Evolutionary conservation across 2,888 invertebrate genomes (phyloP).

Genomic region (Phalera bucephala): DNA sequence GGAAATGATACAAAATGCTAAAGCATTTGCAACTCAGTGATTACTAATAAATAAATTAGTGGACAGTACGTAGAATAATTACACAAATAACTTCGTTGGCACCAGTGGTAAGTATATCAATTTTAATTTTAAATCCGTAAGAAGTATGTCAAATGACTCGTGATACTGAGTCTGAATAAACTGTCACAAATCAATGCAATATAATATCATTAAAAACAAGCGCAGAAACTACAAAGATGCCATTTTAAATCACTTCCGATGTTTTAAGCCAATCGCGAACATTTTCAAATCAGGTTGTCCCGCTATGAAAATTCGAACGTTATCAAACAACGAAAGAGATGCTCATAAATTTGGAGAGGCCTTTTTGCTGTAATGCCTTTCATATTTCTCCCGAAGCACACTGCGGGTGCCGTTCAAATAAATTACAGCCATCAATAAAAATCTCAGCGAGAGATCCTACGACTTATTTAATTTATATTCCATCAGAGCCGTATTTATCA

Average conservation of each 20-base stretch:
- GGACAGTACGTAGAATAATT: too few relatives aligned
- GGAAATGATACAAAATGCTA: too few relatives aligned
- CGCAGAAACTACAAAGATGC: not conserved
- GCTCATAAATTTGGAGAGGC: conserved; percentile 79
- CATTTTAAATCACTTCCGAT: conserved; percentile 40
- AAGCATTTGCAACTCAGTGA: too few relatives aligned
- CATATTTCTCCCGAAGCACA: conserved; percentile 78
- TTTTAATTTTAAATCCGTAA: too few relatives aligned
- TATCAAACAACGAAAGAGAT: conserved; percentile 75
- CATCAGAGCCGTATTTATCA: conserved; percentile 76
- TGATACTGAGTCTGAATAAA: too few relatives aligned
- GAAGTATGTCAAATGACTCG: too few relatives aligned
- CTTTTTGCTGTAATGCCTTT: conserved; percentile 81
- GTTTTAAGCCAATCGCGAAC: conserved; percentile 57
- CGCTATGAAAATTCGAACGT: conserved; percentile 22
- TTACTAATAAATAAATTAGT: too few relatives aligned
- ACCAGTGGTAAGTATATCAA: too few relatives aligned
- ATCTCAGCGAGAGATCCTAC: conserved; percentile 73
- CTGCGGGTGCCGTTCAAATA: conserved; percentile 80
- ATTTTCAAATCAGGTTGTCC: conserved; percentile 42
- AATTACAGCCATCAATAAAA: conserved; percentile 82
- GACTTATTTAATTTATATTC: conserved; percentile 83
- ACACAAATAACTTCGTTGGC: too few relatives aligned
- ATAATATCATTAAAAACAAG: too few relatives aligned
- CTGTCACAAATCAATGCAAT: too few relatives aligned